phyloP scores from a whole-genome alignment of 2,888 invertebrate species.

The Cybosia mesomella region DNA sequence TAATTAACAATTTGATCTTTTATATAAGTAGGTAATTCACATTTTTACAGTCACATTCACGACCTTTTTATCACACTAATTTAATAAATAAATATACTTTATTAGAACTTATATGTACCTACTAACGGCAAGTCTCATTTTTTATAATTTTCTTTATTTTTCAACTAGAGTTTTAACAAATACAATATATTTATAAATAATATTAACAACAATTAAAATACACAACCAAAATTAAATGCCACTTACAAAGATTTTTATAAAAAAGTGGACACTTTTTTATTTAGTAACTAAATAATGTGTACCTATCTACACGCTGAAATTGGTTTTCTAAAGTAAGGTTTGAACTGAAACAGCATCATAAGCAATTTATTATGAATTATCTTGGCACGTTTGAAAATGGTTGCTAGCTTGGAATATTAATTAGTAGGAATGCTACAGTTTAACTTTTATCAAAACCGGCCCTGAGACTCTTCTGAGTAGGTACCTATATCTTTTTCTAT shows the following conservation, averaged over 20 bases:
- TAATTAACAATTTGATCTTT: constrained; percentile 6
- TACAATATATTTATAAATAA: constrained; percentile 6
- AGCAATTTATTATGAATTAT: not conserved
- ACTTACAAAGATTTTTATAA: not conserved
- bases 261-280: not conserved
- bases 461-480: not conserved
- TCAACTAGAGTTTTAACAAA: constrained; percentile 2
- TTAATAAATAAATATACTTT: constrained; percentile 2
- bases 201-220: constrained; percentile 9
- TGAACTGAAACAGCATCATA: not conserved
- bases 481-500: not conserved
- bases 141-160: not conserved
- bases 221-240: constrained; percentile 13
- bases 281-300: not conserved
- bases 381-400: not conserved
- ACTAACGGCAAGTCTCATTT: not conserved
- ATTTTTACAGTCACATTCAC: constrained; percentile 19
- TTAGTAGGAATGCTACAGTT: not conserved
- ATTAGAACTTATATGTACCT: not conserved
- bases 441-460: not conserved
- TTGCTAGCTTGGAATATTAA: not conserved
- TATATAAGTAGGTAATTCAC: constrained; percentile 13
- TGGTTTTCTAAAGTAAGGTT: not conserved
- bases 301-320: not conserved
- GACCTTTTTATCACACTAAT: constrained; percentile 17